These are phyloP conservation scores for Dorcus parallelipipedus DNA, from an alignment of 2,888 invertebrate genomes.

Conservation along the genomic window DNA sequence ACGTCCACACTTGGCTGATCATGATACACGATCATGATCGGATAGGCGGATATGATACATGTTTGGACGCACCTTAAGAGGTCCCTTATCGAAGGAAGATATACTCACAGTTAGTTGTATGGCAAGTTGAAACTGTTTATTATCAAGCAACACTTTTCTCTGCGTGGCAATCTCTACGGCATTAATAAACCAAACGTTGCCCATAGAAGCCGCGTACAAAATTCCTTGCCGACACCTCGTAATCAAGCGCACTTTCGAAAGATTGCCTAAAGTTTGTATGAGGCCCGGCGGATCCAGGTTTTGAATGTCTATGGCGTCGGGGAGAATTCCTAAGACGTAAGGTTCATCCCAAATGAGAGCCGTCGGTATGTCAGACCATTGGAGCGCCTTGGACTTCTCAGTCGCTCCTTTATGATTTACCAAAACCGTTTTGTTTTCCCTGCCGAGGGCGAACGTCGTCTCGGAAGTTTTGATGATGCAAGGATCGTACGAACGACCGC, in stretches of 20 bases:
- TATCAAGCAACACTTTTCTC: slow-evolving; percentile 76
- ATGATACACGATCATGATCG: too few relatives aligned
- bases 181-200: slow-evolving; percentile 85
- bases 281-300: slow-evolving; percentile 73
- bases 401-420: slow-evolving; percentile 73
- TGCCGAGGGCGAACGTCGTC: slow-evolving; percentile 74
- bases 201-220: slow-evolving; percentile 82
- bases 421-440: slow-evolving; percentile 83
- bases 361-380: slow-evolving; percentile 76
- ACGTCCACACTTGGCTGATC: too few relatives aligned
- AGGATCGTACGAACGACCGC: slow-evolving; percentile 75
- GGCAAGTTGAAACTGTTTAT: slow-evolving; percentile 92
- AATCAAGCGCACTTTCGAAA: slow-evolving; percentile 61
- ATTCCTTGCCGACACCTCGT: slow-evolving; percentile 72
- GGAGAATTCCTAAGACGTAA: slow-evolving; percentile 80
- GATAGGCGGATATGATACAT: too few relatives aligned
- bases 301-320: slow-evolving; percentile 75
- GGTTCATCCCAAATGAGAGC: slow-evolving; percentile 89
- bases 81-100: not conserved
- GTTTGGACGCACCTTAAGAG: too few relatives aligned
- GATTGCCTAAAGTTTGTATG: slow-evolving; percentile 27
- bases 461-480: slow-evolving; percentile 76
- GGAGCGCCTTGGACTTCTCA: slow-evolving; percentile 67
- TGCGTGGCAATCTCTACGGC: slow-evolving; percentile 80
- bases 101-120: slow-evolving; percentile 80